phyloP scores from a whole-genome alignment of 2,113 vertebrate species.

The Octodon degus region DNA sequence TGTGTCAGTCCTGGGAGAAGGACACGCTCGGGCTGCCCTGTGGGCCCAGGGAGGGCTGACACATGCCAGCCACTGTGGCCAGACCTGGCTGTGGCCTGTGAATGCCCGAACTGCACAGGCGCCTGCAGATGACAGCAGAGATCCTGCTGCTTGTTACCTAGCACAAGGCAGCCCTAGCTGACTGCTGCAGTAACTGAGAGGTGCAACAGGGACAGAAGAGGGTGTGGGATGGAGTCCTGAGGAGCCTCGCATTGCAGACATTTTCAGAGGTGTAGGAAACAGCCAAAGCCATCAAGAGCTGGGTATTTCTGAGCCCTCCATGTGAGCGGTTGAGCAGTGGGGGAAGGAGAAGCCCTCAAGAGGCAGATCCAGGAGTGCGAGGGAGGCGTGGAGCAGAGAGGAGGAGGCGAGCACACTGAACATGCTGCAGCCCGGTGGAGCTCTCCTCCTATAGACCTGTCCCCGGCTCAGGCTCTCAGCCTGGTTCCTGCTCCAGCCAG shows the following conservation, averaged over 20 bases:
- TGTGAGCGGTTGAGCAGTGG: too few species aligned
- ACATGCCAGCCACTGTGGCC: accelerated
- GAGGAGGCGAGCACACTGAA: too few species aligned
- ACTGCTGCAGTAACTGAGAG: too few species aligned
- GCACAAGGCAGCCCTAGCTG: background rate
- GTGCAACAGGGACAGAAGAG: background rate
- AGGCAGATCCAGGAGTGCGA: background rate
- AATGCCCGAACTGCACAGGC: accelerated
- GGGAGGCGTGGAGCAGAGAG: background rate
- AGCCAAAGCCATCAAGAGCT: too few species aligned
- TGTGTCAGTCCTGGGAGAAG: background rate
- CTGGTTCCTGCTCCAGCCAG: background rate
- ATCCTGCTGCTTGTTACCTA: background rate
- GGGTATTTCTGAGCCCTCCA: too few species aligned
- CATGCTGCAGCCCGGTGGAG: too few species aligned
- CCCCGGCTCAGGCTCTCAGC: accelerated
- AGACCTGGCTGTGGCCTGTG: background rate
- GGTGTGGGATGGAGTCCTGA: background rate
- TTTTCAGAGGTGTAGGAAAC: background rate
- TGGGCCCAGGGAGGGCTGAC: background rate
- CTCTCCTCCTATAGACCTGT: background rate
- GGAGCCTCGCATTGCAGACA: background rate
- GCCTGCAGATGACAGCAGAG: background rate
- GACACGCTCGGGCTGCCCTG: accelerated
- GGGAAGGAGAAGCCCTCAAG: background rate